Evolutionary conservation across 1,140 invertebrate species (phyloP), one percentile per base, ranked within the genome.

Genomic region (Parasteatoda tepidariorum): DNA sequence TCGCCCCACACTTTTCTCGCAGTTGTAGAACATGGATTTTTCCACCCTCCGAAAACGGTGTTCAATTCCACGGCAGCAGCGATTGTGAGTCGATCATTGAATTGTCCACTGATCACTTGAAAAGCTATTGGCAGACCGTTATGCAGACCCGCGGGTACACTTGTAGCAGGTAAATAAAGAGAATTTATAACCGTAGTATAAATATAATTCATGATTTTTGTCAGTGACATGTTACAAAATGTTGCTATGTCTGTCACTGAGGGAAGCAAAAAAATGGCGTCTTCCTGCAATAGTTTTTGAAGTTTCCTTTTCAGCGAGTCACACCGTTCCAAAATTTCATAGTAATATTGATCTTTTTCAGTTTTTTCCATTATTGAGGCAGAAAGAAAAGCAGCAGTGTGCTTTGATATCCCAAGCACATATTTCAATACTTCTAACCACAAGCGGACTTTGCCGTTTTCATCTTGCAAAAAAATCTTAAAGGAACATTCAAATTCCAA

Each of bases 241-340:
- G 93, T 93, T 0, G 96, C 95, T 24, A 94, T 89, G 26, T 90
- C 91, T 1, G 96, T 95, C 82, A 93, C 92, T 2, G 94, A 93
- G 31, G 96, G 96, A 89, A 94, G 97, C 54, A 98, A 87, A 2
- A 98, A 89, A 7, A 98, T 92, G 0, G 95, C 95, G 89, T 96
- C 91, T 2, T 93, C 93, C 33, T 81, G 6, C 98, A 90, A 48
- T 4, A 33, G 30, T 18, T 85, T 54, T 15, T 68, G 11, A 4
- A 68, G 13, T 41, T 68, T 68, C 31, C 31, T 3, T 61, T 84
- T 38, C 75, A 93, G 89, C 30, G 93, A 90, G 0, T 22, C 28
- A 13, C 24, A 66, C 41, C 66, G 15, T 9, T 26, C 26, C 31
- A 67, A 54, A n/a, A 11, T 85, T 3, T 2, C 11, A 3, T 75